A percentile compares a stretch with the other conserved stretches of the same genome.
Evolutionary conservation across 2,888 invertebrate genomes (phyloP).

Genomic region (Phanerotoma sp.): DNA sequence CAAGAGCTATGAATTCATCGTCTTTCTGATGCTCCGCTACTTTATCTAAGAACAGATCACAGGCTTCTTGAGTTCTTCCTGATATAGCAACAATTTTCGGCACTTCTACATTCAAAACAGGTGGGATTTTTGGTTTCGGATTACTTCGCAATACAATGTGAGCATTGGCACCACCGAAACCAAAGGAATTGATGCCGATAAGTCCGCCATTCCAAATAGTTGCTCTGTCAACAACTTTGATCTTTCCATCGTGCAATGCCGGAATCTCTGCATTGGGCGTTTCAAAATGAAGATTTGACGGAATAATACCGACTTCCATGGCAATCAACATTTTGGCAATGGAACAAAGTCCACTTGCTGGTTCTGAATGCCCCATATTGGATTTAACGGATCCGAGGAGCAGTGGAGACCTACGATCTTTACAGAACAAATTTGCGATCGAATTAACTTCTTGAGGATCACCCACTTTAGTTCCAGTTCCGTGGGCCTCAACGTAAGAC

Average conservation of each 20-base stretch:
- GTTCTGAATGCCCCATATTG: conserved; percentile 98
- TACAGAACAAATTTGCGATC: conserved; percentile 89
- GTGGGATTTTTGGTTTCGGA: conserved; percentile 67
- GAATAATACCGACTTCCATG: conserved; percentile 88
- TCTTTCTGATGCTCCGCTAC: conserved; percentile 62
- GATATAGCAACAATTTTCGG: conserved; percentile 76
- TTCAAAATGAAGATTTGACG: conserved; percentile 87
- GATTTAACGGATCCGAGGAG: conserved; percentile 96
- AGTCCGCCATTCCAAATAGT: conserved; percentile 89
- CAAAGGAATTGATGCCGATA: conserved; percentile 93
- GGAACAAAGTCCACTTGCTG: conserved; percentile 87
- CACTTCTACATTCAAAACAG: conserved; percentile 59
- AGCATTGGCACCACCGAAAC: conserved; percentile 98
- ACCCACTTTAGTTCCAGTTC: conserved; percentile 97
- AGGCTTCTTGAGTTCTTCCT: conserved; percentile 83
- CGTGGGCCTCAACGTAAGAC: conserved; percentile 94
- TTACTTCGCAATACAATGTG: conserved; percentile 84
- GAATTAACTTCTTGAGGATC: conserved; percentile 98
- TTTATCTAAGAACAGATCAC: conserved; percentile 66
- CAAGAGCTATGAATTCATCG: conserved; percentile 75
- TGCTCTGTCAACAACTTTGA: conserved; percentile 86
- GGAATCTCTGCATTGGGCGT: conserved; percentile 88
- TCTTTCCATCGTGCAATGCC: conserved; percentile 83
- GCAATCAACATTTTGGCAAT: conserved; percentile 89
- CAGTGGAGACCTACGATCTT: conserved; percentile 75